Base-by-base conservation (phyloP, 2,113 vertebrate genomes). In the Cephalopholis sonnerati region DNA sequence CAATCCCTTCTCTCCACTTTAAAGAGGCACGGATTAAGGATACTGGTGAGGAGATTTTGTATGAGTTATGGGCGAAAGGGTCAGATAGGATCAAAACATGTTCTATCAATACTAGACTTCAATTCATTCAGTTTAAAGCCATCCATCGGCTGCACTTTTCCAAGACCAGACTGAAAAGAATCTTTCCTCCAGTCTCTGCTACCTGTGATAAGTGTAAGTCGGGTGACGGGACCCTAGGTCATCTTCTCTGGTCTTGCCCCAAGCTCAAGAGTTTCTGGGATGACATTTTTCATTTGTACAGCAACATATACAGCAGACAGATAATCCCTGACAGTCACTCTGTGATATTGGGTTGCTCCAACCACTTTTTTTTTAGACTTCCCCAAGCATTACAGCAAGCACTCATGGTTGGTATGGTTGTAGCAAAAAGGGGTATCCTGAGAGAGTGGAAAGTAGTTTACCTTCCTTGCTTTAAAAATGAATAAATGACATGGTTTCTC, bases 201-300 rank as follows among this genome's bases (percentile, higher is more conserved):
- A 22, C 18, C 61, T 41, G 61, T n/a, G 61, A 41, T 64, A 13
- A 55, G 57, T 29, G 57, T 29, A 25, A 27, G 15, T 27, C 3
- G 7, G 25, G 5, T 27, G 24, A 57, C 1, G 12, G 54, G 54
- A 25, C 12, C 24, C 25, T 50, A 0, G 13, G n/a, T 16, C 18
- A 59, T 16, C 17, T 58, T n/a, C 11, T 59, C 41, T 36, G 54
- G 54, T 46, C 29, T 13, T 48, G 39, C 25, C 55, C 55, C 24
- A 22, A 59, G 39, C 39, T 58, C n/a, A 27, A 20, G 16, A 72
- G 39, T 20, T 46, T 59, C n/a, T 46, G 39, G 15, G 17, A 72
- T 27, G 70, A 72, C 17, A 48, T 46, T 59, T 72, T 46, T 59
- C 11, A 73, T 59, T 59, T 59, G 17, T 15, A 41, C 20, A n/a